Evolutionary conservation across 1,140 invertebrate genomes (phyloP).

Genomic region (Acromyrmex charruanus): DNA sequence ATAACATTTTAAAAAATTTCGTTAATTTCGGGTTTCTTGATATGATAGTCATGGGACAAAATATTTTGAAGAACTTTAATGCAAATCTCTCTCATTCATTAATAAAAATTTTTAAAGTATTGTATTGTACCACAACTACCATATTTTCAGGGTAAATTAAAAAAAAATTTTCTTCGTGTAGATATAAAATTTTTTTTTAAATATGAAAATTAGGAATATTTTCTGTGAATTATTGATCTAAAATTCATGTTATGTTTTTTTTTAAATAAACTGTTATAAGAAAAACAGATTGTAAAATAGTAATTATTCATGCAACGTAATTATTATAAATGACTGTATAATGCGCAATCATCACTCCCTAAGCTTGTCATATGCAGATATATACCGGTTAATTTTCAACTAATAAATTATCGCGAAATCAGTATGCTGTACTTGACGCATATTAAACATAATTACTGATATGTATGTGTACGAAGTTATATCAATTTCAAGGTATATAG

Average conservation of each 20-base stretch:
- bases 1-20: background rate
- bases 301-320: conserved; percentile 14
- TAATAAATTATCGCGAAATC: conserved; percentile 47
- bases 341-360: background rate
- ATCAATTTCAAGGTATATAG: background rate
- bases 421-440: background rate
- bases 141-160: too few relatives aligned
- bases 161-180: too few relatives aligned
- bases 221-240: background rate
- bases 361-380: conserved; percentile 43
- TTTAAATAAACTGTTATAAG: background rate
- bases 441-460: conserved; percentile 42
- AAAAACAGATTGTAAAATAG: background rate
- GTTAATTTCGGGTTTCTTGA: background rate
- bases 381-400: conserved; percentile 32
- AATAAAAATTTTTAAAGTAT: too few relatives aligned
- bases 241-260: background rate
- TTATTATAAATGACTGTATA: conserved; percentile 14
- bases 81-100: too few relatives aligned
- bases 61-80: too few relatives aligned
- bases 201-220: background rate
- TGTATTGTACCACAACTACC: too few relatives aligned
- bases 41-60: too few relatives aligned
- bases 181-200: too few relatives aligned
- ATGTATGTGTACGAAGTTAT: background rate